Conservation (phyloP, 2,888 invertebrate genomes). For the Ormia ochracea region DNA sequence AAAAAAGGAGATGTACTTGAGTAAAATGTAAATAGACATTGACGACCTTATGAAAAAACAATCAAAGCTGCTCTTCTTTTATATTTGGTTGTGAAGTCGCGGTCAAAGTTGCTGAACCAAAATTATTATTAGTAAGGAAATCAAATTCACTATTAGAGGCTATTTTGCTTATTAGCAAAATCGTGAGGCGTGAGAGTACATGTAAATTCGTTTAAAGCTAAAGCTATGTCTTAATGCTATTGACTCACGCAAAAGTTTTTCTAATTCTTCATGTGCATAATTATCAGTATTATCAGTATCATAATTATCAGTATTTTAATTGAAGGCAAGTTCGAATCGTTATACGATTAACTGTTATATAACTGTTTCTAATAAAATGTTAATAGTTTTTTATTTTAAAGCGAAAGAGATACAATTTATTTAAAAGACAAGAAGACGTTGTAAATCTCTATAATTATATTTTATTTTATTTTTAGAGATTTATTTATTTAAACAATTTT, state of each 20-base stretch:
- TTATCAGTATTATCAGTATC: too few relatives aligned
- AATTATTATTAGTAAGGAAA: constrained; percentile 72
- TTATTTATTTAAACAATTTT: too few relatives aligned
- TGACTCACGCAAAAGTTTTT: constrained; percentile 70
- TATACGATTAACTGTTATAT: too few relatives aligned
- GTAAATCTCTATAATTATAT: too few relatives aligned
- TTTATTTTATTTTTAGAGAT: too few relatives aligned
- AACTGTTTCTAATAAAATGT: too few relatives aligned
- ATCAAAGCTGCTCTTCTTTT: constrained; percentile 46
- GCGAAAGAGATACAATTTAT: too few relatives aligned
- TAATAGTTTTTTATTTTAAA: too few relatives aligned
- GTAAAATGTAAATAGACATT: neutral
- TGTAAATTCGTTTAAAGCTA: neutral
- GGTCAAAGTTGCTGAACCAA: constrained; percentile 65
- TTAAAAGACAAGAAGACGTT: too few relatives aligned
- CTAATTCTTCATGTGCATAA: too few relatives aligned
- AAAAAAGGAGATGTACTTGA: neutral
- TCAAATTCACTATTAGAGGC: constrained; percentile 70
- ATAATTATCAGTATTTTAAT: too few relatives aligned
- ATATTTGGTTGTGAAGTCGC: constrained; percentile 1
- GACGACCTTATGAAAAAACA: neutral
- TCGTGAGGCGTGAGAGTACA: constrained; percentile 68
- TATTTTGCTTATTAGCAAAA: constrained; percentile 71
- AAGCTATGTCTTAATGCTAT: constrained; percentile 67
- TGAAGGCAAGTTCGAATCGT: too few relatives aligned